Base-by-base conservation (phyloP, 1,140 invertebrate species). In the Drosophila yakuba region DNA sequence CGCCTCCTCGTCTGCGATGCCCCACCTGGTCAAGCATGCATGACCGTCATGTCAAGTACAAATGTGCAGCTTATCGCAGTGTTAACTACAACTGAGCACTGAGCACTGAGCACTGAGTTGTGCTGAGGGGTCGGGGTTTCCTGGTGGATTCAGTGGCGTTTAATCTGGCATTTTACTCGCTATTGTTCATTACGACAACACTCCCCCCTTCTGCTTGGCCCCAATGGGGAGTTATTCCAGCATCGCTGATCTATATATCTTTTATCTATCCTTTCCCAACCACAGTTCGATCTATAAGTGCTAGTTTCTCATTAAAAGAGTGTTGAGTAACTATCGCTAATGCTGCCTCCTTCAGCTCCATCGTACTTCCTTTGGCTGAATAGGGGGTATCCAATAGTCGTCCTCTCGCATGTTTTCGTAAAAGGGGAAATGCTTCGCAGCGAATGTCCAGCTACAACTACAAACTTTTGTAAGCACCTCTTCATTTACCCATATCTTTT, bases 21-120 rank as follows among this genome's bases (percentile, higher is more conserved):
- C n/a, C 38, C 38, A 43, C 17, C 25, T 78, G 82, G 67, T 66
- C 74, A 74, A 39, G 45, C 82, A 86, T 78, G 74, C 78, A 67
- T 72, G 78, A 77, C 75, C 78, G 77, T 77, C 81, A 82, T 85
- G 74, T 85, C 74, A 80, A 61, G 68, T 57, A 71, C 78, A 71
- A 74, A 81, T 58, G 68, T 81, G 82, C 55, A 23, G 52, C 82
- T 85, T 85, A 85, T 85, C 82, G 62, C 44, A 8, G 28, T 44
- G 58, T 48, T 47, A 15, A 6, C 32, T 32, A 32, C 32, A 2
- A 32, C 32, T 32, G 23, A 32, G 14, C 20, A 20, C 20, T 20
- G 23, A 32, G 14, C 17, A 32, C 32, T 32, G 23, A 32, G 14
- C 20, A 20, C 20, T 2, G 23, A 32, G 14, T 17, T 6, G 35